Evolutionary conservation across 2,113 vertebrate genomes (phyloP), one percentile per base, ranked within the genome.

Genomic region (Neotoma lepida): DNA sequence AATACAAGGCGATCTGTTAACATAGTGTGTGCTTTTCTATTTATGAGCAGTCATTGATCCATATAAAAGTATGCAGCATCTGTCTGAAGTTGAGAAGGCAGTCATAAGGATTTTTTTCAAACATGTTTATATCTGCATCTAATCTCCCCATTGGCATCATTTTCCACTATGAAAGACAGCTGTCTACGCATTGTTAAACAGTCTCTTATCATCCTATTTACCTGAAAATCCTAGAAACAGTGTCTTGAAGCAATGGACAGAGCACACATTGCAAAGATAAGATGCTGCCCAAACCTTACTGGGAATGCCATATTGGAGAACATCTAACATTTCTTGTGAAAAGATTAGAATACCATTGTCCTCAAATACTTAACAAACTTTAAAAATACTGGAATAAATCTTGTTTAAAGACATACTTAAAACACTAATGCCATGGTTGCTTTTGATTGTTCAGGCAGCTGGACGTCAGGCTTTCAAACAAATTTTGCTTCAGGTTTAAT

Each of bases 61-160:
- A 9, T 88, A 93, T 70, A 93, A 89, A 95, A 64, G 41, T 30
- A 84, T n/a, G 13, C 12, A 84, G 73, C 66, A 91, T 95, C 86
- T 97, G 84, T 84, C 90, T 78, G 66, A 63, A 91, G 33, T 66
- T 90, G 51, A 73, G 93, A 95, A 94, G 63, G n/a, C 17, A 76
- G 54, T 51, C 54, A 56, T 28, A 68, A 49, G 58, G 71, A 84
- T 9, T 2, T 81, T 73, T 89, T 81, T 85, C 41, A 88, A 88
- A 70, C 22, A 58, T 86, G 78, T 41, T 93, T 85, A 93, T 77
- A 80, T 73, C 70, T 92, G 18, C 63, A 74, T 81, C 30, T 89
- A 92, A 89, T 89, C 70, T 70, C 33, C 90, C 13, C 44, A 76
- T 35, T 46, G 74, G 33, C 49, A 73, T 35, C 9, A 77, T 87